phyloP scores from a whole-genome alignment of 2,888 invertebrate genomes.

The Callosobruchus maculatus region DNA sequence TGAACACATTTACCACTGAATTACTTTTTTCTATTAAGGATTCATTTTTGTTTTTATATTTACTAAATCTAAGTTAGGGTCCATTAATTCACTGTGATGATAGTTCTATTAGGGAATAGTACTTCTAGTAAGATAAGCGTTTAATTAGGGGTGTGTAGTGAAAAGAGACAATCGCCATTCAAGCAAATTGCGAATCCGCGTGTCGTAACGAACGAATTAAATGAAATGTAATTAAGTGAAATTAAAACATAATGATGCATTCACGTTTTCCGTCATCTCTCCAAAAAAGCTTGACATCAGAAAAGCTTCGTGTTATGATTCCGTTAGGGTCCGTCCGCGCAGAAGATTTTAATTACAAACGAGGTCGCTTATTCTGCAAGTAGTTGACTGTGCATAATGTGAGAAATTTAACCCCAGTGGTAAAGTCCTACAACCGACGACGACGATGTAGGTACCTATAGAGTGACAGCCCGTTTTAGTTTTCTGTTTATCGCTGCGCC shows the following conservation, averaged over 20 bases:
- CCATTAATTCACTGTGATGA: too few species aligned
- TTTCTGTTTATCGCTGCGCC: too few species aligned
- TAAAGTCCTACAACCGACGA: neutral
- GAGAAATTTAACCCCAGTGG: neutral
- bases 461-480: too few species aligned
- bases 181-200: neutral
- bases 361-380: conserved; percentile 24
- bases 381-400: neutral
- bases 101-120: too few species aligned
- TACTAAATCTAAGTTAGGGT: too few species aligned
- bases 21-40: too few species aligned
- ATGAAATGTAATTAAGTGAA: conserved; percentile 15
- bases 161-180: neutral
- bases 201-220: conserved; percentile 6
- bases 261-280: conserved; percentile 8
- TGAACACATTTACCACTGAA: too few species aligned
- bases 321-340: conserved; percentile 30
- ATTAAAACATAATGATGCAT: conserved; percentile 16
- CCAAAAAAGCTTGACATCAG: conserved; percentile 12
- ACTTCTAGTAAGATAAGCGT: neutral
- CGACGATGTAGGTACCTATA: too few species aligned
- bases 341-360: conserved; percentile 41
- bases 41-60: too few species aligned
- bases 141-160: neutral
- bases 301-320: conserved; percentile 24